These are phyloP conservation scores for Spisula subtruncata DNA, from an alignment of 2,888 invertebrate species.

Conservation along the genomic window DNA sequence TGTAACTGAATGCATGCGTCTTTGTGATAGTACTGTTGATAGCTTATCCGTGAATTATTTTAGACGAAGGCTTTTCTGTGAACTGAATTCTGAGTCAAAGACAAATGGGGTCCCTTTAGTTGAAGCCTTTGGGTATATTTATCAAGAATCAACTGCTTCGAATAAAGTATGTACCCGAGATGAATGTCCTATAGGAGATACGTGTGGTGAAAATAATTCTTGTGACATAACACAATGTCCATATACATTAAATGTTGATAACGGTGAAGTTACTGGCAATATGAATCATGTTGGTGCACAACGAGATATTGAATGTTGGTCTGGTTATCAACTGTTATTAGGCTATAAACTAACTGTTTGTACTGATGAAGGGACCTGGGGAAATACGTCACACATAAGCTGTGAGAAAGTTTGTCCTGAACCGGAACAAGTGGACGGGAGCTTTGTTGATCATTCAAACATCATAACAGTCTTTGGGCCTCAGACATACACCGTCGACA, in stretches of 20 bases:
- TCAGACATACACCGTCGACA: background rate
- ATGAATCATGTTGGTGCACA: background rate
- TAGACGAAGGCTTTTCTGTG: background rate
- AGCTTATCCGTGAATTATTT: background rate
- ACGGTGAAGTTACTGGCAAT: background rate
- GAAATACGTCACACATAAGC: background rate
- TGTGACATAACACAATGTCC: background rate
- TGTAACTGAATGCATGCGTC: background rate
- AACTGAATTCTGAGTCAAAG: background rate
- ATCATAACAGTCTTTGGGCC: background rate
- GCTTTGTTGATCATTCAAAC: background rate
- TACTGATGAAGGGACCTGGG: background rate
- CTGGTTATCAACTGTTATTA: background rate
- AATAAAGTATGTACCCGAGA: background rate
- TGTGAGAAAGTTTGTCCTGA: background rate
- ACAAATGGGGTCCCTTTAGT: background rate
- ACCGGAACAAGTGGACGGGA: background rate
- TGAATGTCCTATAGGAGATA: background rate
- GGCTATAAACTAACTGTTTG: background rate
- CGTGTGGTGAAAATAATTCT: background rate
- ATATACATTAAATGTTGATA: background rate
- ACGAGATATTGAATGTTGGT: constrained; percentile 9
- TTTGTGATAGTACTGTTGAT: background rate
- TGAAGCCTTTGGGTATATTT: background rate
- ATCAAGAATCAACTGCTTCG: background rate